Conservation (phyloP, 2,797 vertebrate genomes). For the Channallabes apus region DNA sequence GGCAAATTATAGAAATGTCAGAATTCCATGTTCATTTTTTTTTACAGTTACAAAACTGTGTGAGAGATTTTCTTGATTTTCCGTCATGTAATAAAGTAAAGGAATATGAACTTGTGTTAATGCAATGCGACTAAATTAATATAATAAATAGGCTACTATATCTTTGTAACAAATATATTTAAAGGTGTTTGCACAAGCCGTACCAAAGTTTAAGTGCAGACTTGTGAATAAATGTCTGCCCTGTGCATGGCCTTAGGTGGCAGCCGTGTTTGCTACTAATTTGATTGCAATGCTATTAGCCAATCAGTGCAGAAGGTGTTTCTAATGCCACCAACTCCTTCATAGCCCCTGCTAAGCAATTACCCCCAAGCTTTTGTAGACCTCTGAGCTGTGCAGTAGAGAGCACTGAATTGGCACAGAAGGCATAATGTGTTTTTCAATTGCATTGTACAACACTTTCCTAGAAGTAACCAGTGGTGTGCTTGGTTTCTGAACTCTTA, state of each 20-base stretch:
- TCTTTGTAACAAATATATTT: background rate
- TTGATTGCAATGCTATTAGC: conserved; percentile 52
- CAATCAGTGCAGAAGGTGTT: conserved; percentile 61
- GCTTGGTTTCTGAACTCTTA: background rate
- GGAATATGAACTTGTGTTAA: background rate
- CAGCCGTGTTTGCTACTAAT: conserved; percentile 59
- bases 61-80: background rate
- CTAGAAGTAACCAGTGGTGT: background rate
- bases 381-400: conserved; percentile 40
- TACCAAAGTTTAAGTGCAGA: conserved; percentile 16
- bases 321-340: conserved; percentile 51
- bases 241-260: conserved; percentile 51
- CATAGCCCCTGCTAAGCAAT: conserved; percentile 33
- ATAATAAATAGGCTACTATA: background rate
- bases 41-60: background rate
- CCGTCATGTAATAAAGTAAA: background rate
- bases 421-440: conserved; percentile 27
- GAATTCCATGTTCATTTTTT: too few species aligned
- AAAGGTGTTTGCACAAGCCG: background rate
- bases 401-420: conserved; percentile 30
- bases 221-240: conserved; percentile 10
- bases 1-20: background rate
- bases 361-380: conserved; percentile 53
- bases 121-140: background rate
- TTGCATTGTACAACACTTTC: conserved; percentile 3